Evolutionary conservation across 23 tunicate species (phyloP), one percentile per base, ranked within the genome.

Genomic region (Clavelina lepadiformis): DNA sequence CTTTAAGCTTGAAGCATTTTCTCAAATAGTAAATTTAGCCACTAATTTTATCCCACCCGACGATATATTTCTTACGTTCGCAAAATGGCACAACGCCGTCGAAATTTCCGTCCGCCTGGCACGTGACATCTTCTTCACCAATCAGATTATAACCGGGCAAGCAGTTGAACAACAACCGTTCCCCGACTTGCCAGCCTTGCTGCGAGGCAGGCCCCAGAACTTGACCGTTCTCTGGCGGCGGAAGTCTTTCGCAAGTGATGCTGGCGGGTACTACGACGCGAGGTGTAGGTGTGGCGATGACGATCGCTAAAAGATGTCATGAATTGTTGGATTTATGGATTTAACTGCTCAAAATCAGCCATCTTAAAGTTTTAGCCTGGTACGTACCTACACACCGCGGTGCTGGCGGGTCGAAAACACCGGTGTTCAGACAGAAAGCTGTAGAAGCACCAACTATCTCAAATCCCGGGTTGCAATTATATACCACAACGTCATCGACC

Each of bases 201-300:
- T 44, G 45, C 33, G 19, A 25, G 2, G 31, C 41, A 24, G 28
- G 28, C 1, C 6, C 32, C 2, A 65, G 6, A 50, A 68, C 31
- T 68, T 68, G 44, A 5, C 74, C 74, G 38, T 68, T 50, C 2
- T 11, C 23, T 15, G 74, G 74, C 18, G 74, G 45, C 6, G 59
- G 37, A 13, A 33, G 74, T 50, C 74, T 6, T 27, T 3, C 24
- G n/a, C 74, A 68, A n/a, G n/a, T n/a, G n/a, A n/a, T n/a, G n/a
- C n/a, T n/a, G n/a, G n/a, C n/a, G n/a, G n/a, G n/a, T n/a, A n/a
- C n/a, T n/a, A n/a, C n/a, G n/a, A n/a, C n/a, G n/a, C n/a, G n/a
- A n/a, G n/a, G n/a, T n/a, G n/a, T n/a, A n/a, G n/a, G n/a, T n/a
- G n/a, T n/a, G n/a, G n/a, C n/a, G n/a, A n/a, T n/a, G n/a, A n/a